phyloP scores from a whole-genome alignment of 2,888 invertebrate genomes.

The Crematogaster levior region DNA sequence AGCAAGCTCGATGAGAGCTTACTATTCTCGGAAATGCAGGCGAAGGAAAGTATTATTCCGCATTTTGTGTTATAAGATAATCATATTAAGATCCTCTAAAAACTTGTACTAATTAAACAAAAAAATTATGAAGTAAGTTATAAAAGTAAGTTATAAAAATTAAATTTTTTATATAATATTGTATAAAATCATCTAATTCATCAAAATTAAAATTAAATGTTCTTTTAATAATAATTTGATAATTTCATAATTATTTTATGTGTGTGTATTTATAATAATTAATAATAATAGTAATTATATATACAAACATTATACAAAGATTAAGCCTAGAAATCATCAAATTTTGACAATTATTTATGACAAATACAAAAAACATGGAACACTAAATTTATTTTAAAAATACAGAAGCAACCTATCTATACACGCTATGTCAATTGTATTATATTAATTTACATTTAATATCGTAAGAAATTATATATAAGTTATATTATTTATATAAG shows the following conservation, averaged over 20 bases:
- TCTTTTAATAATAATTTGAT: too few species aligned
- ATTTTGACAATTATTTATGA: not conserved
- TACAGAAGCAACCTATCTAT: not conserved
- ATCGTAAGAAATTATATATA: not conserved
- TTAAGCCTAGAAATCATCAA: not conserved
- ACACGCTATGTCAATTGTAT: not conserved
- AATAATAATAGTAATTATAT: too few species aligned
- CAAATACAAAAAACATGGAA: not conserved
- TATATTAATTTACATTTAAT: not conserved
- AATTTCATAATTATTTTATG: too few species aligned
- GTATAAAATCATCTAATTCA: too few species aligned
- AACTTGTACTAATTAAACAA: not conserved
- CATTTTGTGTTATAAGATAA: not conserved
- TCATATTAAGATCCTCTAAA: not conserved
- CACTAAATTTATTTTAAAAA: not conserved
- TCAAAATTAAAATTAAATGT: too few species aligned
- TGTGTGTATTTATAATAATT: too few species aligned
- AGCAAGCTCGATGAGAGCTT: constrained; percentile 1
- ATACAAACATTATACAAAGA: not conserved
- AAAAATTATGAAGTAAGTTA: not conserved
- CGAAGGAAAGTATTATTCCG: not conserved
- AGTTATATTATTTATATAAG: too few species aligned
- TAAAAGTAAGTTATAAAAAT: too few species aligned
- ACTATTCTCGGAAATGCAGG: constrained; percentile 5
- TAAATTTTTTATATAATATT: not conserved